Evolutionary conservation across 2,888 invertebrate species (phyloP).

Genomic region (Andrena praecox): DNA sequence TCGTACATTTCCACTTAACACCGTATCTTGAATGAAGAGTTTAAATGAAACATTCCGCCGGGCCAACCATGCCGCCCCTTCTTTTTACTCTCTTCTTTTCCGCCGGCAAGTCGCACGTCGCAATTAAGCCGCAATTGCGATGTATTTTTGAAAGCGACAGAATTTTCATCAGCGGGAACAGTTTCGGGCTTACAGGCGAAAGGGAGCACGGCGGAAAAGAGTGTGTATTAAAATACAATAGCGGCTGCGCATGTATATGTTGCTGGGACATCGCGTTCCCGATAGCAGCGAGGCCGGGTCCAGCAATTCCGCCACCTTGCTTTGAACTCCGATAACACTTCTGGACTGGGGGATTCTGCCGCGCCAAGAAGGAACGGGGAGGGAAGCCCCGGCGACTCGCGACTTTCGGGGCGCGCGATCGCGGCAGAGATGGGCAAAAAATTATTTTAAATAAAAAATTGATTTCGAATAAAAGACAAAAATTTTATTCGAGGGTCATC

Average conservation of each 20-base stretch:
- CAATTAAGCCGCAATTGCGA: constrained; percentile 41
- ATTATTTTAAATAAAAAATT: too few relatives aligned
- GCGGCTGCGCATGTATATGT: constrained; percentile 2
- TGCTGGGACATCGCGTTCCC: constrained; percentile 45
- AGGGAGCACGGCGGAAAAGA: not conserved
- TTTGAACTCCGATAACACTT: constrained; percentile 67
- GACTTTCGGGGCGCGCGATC: constrained; percentile 26
- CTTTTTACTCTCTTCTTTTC: not conserved
- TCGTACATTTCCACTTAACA: constrained; percentile 19
- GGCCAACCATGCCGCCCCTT: not conserved
- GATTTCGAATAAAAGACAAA: too few relatives aligned
- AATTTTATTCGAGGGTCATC: too few relatives aligned
- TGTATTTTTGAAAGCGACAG: constrained; percentile 23
- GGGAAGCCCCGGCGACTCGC: constrained; percentile 52
- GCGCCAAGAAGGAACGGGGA: constrained; percentile 22
- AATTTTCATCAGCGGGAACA: constrained; percentile 34
- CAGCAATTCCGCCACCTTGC: constrained; percentile 53
- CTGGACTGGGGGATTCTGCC: constrained; percentile 42
- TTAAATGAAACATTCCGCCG: constrained; percentile 16
- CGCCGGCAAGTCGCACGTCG: constrained; percentile 13
- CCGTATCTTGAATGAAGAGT: constrained; percentile 17
- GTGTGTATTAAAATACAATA: constrained; percentile 44
- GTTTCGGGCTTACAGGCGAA: constrained; percentile 31
- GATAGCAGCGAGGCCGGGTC: constrained; percentile 24
- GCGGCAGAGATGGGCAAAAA: too few relatives aligned